Base-by-base conservation (phyloP, 2,888 invertebrate genomes). In the Sinhomidia bicolor region DNA sequence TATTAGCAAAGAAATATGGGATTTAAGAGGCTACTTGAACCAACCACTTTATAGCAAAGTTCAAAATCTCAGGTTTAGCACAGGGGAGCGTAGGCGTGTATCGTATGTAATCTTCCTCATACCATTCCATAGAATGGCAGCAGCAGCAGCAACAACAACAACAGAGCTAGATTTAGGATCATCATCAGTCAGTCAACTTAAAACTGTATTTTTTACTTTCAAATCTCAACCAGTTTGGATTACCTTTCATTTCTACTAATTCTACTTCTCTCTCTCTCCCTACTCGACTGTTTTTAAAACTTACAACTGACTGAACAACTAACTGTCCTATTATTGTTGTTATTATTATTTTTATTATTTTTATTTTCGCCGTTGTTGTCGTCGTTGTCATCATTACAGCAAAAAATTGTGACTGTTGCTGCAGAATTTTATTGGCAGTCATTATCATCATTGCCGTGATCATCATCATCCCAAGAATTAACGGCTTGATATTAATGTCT, bases 171-270 rank as follows among this genome's bases (percentile, higher is more conserved):
- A 65, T 65, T 65, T 65, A 65, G 62, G 62, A 65, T 32, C 57
- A 20, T 57, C 23, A 6, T 41, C 51, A 51, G 62, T 65, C 60
- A 60, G 23, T 60, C 60, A 60, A 20, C 20, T 23, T 23, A 60
- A 54, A 54, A 54, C 17, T 44, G 44, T 65, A n/a, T n/a, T 51
- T 65, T 32, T n/a, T n/a, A 29, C 14, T n/a, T n/a, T n/a, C n/a
- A n/a, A n/a, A n/a, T n/a, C n/a, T n/a, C 51, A 76, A 76, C 76
- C 76, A 51, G 76, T n/a, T 76, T 51, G 76, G 44, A 26, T 76
- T 47, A 76, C 44, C 76, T 76, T 76, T 76, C 47, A 76, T 76
- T 76, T 76, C 26, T 47, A 20, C 41, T 29, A 26, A 12, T 14
- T 3, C 26, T 3, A 12, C 17, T 20, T 17, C 3, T 57, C 20